Evolutionary conservation across 2,888 invertebrate genomes (phyloP).

Genomic region (Agrotis exclamationis): DNA sequence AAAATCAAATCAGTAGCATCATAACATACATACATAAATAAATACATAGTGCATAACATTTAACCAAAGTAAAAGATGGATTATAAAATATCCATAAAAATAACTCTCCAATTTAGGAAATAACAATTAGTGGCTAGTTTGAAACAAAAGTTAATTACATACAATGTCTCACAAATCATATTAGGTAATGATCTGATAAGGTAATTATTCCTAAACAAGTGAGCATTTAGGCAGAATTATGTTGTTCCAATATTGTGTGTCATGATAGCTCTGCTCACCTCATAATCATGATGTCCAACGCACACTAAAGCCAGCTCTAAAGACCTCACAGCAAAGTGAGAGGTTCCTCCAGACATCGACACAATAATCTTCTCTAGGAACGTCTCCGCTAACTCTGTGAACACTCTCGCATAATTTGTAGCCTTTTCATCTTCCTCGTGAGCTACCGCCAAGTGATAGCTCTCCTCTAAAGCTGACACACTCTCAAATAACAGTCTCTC

Average conservation of each 20-base stretch:
- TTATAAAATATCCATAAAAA: neutral
- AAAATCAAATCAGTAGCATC: neutral
- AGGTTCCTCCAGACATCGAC: constrained; percentile 90
- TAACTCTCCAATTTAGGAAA: neutral
- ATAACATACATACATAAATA: neutral
- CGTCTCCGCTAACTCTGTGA: constrained; percentile 98
- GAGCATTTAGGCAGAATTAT: constrained; percentile 1
- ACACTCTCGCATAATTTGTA: constrained; percentile 98
- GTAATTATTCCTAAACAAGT: neutral
- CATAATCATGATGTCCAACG: constrained; percentile 99
- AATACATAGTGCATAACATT: neutral
- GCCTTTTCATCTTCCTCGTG: constrained; percentile 98
- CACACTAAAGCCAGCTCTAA: constrained; percentile 97
- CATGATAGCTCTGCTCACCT: constrained; percentile 87
- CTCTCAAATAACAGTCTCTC: constrained; percentile 96
- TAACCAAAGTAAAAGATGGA: neutral
- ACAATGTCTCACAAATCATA: neutral
- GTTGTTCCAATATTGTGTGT: neutral
- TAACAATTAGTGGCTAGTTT: neutral
- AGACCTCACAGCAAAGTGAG: constrained; percentile 95
- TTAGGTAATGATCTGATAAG: neutral
- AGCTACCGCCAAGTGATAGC: constrained; percentile 97
- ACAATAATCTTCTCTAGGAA: constrained; percentile 96
- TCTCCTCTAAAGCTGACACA: constrained; percentile 95
- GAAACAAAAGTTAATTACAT: neutral